phyloP scores from a whole-genome alignment of 1,140 invertebrate genomes.

The Apis dorsata region DNA sequence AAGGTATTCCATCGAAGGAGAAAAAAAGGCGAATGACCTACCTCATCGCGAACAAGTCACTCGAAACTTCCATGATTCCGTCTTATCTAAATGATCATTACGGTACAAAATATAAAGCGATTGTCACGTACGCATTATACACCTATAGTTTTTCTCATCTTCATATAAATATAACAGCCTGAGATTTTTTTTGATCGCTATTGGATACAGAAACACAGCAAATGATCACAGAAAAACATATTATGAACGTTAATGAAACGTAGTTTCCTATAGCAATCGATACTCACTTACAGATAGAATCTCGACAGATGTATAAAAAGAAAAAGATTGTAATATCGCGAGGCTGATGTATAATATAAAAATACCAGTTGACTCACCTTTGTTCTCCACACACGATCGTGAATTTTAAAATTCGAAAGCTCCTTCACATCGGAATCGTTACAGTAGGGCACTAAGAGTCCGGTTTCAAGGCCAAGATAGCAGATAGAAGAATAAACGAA shows the following conservation, averaged over 20 bases:
- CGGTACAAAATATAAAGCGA: neutral
- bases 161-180: too few relatives aligned
- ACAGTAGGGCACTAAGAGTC: slow-evolving; percentile 63
- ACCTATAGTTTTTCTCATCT: too few relatives aligned
- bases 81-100: neutral
- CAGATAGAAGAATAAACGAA: neutral
- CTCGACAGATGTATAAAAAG: neutral
- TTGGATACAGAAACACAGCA: neutral
- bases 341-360: neutral
- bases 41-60: slow-evolving; percentile 42
- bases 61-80: slow-evolving; percentile 16
- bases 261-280: slow-evolving; percentile 41
- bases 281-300: slow-evolving; percentile 29
- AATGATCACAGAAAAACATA: neutral
- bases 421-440: slow-evolving; percentile 47
- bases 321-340: neutral
- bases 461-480: slow-evolving; percentile 67
- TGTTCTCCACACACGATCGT: slow-evolving; percentile 6
- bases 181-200: neutral
- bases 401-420: slow-evolving; percentile 58
- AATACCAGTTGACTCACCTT: slow-evolving; percentile 42
- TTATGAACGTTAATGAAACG: slow-evolving; percentile 34
- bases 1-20: slow-evolving; percentile 46
- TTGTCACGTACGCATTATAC: neutral
- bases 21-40: slow-evolving; percentile 56